These are phyloP conservation scores for Rhingia campestris DNA, from an alignment of 2,888 invertebrate species.

Conservation along the genomic window DNA sequence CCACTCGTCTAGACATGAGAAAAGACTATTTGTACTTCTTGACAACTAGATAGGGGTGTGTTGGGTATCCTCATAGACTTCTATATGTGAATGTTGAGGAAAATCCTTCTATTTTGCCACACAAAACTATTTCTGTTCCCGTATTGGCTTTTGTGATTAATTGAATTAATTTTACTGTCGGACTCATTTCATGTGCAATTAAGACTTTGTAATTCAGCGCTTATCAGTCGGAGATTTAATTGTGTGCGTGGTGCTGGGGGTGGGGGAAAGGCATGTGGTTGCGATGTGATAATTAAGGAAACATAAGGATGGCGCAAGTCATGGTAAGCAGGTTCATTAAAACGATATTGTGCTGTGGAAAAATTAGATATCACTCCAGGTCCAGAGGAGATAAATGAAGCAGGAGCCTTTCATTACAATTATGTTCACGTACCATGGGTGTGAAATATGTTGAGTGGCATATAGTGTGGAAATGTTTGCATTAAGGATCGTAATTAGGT, in stretches of 20 bases:
- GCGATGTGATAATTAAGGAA: constrained; percentile 44
- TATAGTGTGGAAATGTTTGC: neutral
- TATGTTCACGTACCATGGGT: constrained; percentile 24
- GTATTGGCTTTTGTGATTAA: constrained; percentile 67
- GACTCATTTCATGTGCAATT: constrained; percentile 55
- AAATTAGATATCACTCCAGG: neutral
- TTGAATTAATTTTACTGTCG: constrained; percentile 73
- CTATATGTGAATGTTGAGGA: neutral
- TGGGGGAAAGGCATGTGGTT: neutral
- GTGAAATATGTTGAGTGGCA: neutral
- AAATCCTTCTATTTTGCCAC: neutral
- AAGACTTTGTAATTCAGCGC: constrained; percentile 36
- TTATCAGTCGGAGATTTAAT: constrained; percentile 47
- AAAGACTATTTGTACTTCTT: constrained; percentile 45
- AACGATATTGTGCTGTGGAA: constrained; percentile 42
- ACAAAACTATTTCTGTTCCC: constrained; percentile 1
- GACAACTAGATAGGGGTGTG: constrained; percentile 13
- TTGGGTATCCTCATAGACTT: constrained; percentile 5
- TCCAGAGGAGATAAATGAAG: constrained; percentile 7
- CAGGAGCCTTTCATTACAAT: constrained; percentile 33
- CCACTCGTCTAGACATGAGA: constrained; percentile 70
- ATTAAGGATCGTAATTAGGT: constrained; percentile 15
- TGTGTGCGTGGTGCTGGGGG: neutral
- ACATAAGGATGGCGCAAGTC: constrained; percentile 27
- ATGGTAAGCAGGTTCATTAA: constrained; percentile 65